These are phyloP conservation scores for Agrochola macilenta DNA, from an alignment of 2,888 invertebrate species.

Conservation along the genomic window DNA sequence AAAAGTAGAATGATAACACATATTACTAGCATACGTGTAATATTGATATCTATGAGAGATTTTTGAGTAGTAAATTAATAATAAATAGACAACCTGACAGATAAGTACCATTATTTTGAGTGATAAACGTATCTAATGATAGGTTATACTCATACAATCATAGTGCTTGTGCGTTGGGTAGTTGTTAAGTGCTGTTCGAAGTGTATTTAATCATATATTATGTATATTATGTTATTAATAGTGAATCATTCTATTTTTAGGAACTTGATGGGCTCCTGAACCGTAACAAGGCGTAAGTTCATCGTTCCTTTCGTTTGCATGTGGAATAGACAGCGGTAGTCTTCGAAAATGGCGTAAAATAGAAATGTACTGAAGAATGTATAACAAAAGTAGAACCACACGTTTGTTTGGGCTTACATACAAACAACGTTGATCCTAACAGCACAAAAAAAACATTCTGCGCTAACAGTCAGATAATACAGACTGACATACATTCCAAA, in stretches of 20 bases:
- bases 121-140: slow-evolving; percentile 42
- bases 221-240: slow-evolving; percentile 29
- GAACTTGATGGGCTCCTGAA: slow-evolving; percentile 23
- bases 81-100: background rate
- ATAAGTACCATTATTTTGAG: slow-evolving; percentile 9
- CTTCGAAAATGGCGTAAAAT: background rate
- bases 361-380: background rate
- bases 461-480: background rate
- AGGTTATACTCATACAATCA: slow-evolving; percentile 27
- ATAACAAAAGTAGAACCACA: background rate
- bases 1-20: too few relatives aligned
- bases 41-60: too few relatives aligned
- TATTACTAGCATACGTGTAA: too few relatives aligned
- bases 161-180: slow-evolving; percentile 7
- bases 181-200: slow-evolving; percentile 13
- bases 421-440: background rate
- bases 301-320: background rate
- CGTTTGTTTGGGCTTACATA: background rate
- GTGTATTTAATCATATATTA: slow-evolving; percentile 29
- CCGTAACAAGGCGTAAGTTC: background rate
- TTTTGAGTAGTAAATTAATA: slow-evolving; percentile 9
- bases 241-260: slow-evolving; percentile 22
- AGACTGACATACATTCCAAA: slow-evolving; percentile 40
- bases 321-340: too few relatives aligned
- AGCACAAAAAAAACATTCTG: background rate